Base-by-base conservation (phyloP, 2,113 vertebrate genomes). In the Montifringilla adamsi region DNA sequence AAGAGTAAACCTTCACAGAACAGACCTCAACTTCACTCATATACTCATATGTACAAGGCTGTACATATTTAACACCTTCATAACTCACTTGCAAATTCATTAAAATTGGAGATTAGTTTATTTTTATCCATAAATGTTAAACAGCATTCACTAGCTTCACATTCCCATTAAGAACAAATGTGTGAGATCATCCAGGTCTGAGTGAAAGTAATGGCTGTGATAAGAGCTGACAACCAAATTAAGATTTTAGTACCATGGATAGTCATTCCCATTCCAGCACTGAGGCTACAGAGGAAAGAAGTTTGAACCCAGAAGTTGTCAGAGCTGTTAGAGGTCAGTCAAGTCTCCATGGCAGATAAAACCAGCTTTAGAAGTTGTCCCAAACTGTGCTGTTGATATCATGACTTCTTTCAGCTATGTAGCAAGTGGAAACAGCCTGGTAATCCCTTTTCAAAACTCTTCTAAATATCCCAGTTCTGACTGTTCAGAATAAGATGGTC, bases 161-260 rank as follows among this genome's bases (percentile, higher is more conserved):
- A 79, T 41, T 58, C 58, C 69, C 37, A 20, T 28, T 75, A 76
- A 41, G 69, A 91, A 82, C 16, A 87, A 91, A 81, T 2, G 53
- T 11, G 26, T 79, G 80, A 96, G 64, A 81, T 90, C 73, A 52
- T 43, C 59, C 86, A 77, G 50, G 35, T 73, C 82, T 53, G 60
- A 86, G 49, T 37, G 39, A 84, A 75, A 94, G 43, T 58, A 93
- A 85, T 11, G 37, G 39, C 33, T 87, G 30, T 91, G 87, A 76
- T 82, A 95, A 93, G 82, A 95, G 55, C 59, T 94, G 79, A 94
- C 78, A 84, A 59, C 41, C 49, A 82, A 93, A 95, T 84, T 67
- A 86, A 87, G 85, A 72, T 94, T 87, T 87, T 67, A 46, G 56
- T 82, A 59, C 52, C 55, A 58, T 30, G 44, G 77, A 59, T 6